Evolutionary conservation across 2,113 vertebrate genomes (phyloP), one percentile per base, ranked within the genome.

Genomic region (Tiliqua scincoides): DNA sequence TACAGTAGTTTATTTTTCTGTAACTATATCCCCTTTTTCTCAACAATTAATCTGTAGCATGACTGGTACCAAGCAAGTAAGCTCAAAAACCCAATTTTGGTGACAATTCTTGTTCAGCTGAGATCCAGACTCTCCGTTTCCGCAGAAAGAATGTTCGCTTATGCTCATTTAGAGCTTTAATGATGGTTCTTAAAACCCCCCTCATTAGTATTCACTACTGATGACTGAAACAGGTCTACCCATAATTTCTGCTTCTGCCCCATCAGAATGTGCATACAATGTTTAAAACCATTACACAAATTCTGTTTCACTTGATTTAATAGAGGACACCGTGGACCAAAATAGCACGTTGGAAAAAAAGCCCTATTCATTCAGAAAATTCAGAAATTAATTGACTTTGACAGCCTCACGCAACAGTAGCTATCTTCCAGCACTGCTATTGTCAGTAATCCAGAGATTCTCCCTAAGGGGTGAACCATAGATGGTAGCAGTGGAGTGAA

Each of bases 371-470:
- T 2, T 87, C 75, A n/a, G 23, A 71, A 83, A 62, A 35, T 68
- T 91, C 37, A 76, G 52, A 54, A 89, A 85, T 59, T 57, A 84
- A 18, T 43, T 79, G 59, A 73, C 27, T 90, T 89, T 4, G 72
- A 74, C 65, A 91, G 43, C 30, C 25, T 89, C 79, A 84, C 0
- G 1, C 59, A 89, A 78, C 87, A 87, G 2, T 84, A 9, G 84
- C 85, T 79, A 40, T 86, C 90, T 89, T 79, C 77, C 82, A 37
- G 81, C 25, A 9, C 21, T 83, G 62, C 74, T 90, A 68, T 30
- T 83, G 79, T 82, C 77, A 87, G 20, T 85, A 77, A 86, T 35
- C 8, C 59, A 78, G 75, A n/a, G 20, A n/a, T n/a, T 0, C 1
- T 2, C 17, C 57, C 67, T 17, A 14, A n/a, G 21, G 85, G 59